Evolutionary conservation across 2,888 invertebrate species (phyloP).

Genomic region (Galeopsomyia nigrocyanea): DNA sequence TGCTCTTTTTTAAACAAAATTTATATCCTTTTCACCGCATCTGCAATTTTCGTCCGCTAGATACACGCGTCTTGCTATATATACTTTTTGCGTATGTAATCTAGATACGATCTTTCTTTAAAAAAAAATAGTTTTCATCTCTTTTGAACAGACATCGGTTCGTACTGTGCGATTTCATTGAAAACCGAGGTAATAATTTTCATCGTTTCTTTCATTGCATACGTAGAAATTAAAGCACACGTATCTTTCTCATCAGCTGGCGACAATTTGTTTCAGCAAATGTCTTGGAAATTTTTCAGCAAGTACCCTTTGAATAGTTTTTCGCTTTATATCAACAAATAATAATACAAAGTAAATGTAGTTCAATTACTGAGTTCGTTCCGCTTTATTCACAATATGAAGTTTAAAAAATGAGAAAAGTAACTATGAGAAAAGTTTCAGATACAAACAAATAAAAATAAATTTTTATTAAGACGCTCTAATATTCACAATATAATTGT

Average conservation of each 20-base stretch:
- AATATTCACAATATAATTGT: too few relatives aligned
- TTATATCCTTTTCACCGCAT: constrained; percentile 9
- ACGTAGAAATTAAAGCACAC: constrained; percentile 50
- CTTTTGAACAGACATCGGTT: neutral
- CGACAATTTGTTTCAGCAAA: constrained; percentile 49
- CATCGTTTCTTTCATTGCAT: neutral
- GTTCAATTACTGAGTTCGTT: constrained; percentile 4
- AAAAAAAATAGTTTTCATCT: constrained; percentile 14
- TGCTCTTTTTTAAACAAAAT: constrained; percentile 5
- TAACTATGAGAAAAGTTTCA: too few relatives aligned
- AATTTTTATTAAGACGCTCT: too few relatives aligned
- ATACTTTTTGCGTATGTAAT: constrained; percentile 21
- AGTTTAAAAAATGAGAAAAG: too few relatives aligned
- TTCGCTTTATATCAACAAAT: neutral
- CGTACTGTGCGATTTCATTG: constrained; percentile 38
- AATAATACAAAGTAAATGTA: constrained; percentile 3
- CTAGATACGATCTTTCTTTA: constrained; percentile 19
- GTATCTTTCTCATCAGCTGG: constrained; percentile 62
- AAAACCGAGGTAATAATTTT: constrained; percentile 50
- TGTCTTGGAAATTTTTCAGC: constrained; percentile 15
- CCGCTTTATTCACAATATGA: too few relatives aligned
- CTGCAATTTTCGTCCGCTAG: neutral
- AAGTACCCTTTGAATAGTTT: constrained; percentile 18
- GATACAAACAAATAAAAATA: too few relatives aligned
- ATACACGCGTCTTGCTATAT: constrained; percentile 14